Conservation (phyloP, 35 echinoderm and acorn worm species). For the Amphiura filiformis region DNA sequence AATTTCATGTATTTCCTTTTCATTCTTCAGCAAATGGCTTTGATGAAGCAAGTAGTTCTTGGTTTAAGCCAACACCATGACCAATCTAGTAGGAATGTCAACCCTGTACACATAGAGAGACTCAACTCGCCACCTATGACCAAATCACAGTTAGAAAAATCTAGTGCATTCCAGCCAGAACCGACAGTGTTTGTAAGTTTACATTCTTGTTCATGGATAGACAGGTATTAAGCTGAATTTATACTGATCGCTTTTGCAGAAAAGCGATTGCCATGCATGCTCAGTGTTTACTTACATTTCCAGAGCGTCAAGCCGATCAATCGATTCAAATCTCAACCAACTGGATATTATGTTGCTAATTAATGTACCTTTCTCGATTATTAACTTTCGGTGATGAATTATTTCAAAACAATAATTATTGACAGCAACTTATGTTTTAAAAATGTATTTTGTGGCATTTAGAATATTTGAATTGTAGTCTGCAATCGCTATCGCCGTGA, state of each 20-base stretch:
- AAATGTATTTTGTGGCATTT: too few species aligned
- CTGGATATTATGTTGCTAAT: neutral
- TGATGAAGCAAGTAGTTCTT: slow-evolving; percentile 91
- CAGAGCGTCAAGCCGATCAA: too few species aligned
- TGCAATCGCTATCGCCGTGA: too few species aligned
- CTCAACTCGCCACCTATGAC: neutral
- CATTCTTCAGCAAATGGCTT: slow-evolving; percentile 73
- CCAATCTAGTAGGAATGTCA: slow-evolving; percentile 3
- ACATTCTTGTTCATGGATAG: neutral
- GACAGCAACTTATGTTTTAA: too few species aligned
- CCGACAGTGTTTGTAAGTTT: slow-evolving; percentile 30
- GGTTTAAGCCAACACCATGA: slow-evolving; percentile 52
- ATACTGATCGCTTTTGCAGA: too few species aligned
- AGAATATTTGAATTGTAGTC: too few species aligned
- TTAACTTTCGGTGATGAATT: too few species aligned
- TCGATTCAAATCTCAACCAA: neutral
- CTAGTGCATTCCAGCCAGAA: neutral
- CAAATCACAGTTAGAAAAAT: neutral
- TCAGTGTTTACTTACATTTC: too few species aligned
- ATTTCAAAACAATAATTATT: too few species aligned
- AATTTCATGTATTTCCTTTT: neutral
- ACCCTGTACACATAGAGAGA: slow-evolving; percentile 45
- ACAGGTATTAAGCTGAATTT: too few species aligned
- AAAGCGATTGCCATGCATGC: too few species aligned
- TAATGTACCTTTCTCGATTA: too few species aligned